phyloP scores from a whole-genome alignment of 2,888 invertebrate genomes.

The Deroplatys truncata region DNA sequence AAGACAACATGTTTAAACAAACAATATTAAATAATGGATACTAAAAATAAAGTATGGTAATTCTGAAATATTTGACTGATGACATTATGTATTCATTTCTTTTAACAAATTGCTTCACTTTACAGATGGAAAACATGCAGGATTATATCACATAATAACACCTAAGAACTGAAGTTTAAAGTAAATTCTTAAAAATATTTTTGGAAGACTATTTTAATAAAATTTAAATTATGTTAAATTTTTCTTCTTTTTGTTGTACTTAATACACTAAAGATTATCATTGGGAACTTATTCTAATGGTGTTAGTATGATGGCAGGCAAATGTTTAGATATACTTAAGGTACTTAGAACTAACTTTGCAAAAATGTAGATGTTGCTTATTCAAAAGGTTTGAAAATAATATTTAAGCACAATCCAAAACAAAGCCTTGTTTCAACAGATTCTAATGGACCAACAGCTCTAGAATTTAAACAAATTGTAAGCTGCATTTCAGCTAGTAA shows the following conservation, averaged over 20 bases:
- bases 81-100: too few relatives aligned
- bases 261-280: not conserved
- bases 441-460: not conserved
- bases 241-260: too few relatives aligned
- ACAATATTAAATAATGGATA: not conserved
- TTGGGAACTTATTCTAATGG: not conserved
- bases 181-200: not conserved
- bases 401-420: not conserved
- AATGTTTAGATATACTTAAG: not conserved
- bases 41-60: too few relatives aligned
- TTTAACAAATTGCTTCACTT: too few relatives aligned
- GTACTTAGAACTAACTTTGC: not conserved
- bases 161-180: not conserved
- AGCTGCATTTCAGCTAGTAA: too few relatives aligned
- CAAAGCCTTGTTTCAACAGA: not conserved
- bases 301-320: not conserved
- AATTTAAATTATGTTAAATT: not conserved
- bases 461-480: not conserved
- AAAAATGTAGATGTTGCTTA: too few relatives aligned
- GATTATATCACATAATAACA: not conserved
- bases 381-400: not conserved
- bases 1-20: not conserved
- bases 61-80: too few relatives aligned
- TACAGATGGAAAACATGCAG: too few relatives aligned
- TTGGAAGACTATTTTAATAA: not conserved